phyloP scores from a whole-genome alignment of 1,140 invertebrate genomes.

The Venturia canescens region DNA sequence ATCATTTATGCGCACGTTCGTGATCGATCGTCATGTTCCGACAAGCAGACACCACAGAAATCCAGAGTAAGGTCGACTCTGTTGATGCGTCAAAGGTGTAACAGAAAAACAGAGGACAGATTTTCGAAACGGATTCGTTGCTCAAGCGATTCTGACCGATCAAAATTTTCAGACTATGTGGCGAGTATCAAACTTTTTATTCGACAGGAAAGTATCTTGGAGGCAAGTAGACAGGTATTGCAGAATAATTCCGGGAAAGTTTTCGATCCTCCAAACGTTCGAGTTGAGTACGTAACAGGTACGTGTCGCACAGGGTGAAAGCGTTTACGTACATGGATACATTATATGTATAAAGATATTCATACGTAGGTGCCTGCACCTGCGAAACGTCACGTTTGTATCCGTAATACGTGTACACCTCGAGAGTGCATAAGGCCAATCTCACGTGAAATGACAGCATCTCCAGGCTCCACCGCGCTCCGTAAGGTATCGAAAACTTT shows the following conservation, averaged over 20 bases:
- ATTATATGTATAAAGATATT: neutral
- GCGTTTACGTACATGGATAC: constrained; percentile 16
- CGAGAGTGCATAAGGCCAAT: constrained; percentile 36
- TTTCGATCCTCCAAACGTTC: constrained; percentile 20
- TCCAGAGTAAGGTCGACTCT: too few species aligned
- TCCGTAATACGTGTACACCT: constrained; percentile 17
- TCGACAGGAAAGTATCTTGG: neutral
- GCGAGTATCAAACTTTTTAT: constrained; percentile 6
- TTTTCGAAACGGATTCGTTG: too few species aligned
- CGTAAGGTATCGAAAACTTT: constrained; percentile 52
- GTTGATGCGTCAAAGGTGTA: too few species aligned
- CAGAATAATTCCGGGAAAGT: constrained; percentile 29
- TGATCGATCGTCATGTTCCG: too few species aligned
- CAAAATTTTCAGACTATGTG: neutral
- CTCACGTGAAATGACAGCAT: constrained; percentile 41
- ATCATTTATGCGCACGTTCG: neutral
- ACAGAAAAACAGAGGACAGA: too few species aligned
- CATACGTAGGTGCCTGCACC: neutral
- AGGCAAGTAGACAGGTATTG: neutral
- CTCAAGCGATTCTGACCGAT: too few species aligned
- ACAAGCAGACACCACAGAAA: too few species aligned
- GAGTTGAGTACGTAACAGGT: constrained; percentile 26
- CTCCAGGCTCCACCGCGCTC: neutral
- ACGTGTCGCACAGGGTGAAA: constrained; percentile 26
- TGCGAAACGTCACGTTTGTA: constrained; percentile 38